Conservation (phyloP, 1,140 invertebrate genomes). For the Drosophila parvula region DNA sequence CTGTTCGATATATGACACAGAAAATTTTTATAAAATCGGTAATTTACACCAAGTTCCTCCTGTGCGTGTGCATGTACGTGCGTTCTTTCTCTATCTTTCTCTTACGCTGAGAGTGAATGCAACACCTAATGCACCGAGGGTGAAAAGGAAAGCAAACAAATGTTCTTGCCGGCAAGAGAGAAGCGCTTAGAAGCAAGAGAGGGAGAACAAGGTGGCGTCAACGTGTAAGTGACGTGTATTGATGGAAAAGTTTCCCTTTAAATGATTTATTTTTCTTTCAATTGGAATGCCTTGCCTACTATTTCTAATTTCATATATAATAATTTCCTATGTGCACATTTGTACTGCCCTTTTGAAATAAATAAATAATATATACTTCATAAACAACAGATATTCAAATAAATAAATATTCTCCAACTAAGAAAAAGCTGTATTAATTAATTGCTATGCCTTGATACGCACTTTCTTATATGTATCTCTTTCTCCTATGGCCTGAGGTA, state of each 20-base stretch:
- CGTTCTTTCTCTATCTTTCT: background rate
- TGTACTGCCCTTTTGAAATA: background rate
- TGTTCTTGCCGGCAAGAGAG: background rate
- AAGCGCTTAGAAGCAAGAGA: background rate
- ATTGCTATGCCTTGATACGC: too few relatives aligned
- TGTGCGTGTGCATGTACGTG: background rate
- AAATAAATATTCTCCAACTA: too few relatives aligned
- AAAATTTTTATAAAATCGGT: constrained; percentile 18
- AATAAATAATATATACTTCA: too few relatives aligned
- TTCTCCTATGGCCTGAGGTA: background rate
- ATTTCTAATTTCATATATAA: background rate
- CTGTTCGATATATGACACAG: constrained; percentile 28
- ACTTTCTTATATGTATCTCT: background rate
- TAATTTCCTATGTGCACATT: background rate
- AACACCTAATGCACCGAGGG: constrained; percentile 6
- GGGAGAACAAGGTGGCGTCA: background rate
- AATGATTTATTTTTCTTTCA: background rate
- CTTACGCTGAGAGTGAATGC: background rate
- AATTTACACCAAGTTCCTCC: constrained; percentile 10
- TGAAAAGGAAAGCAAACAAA: constrained; percentile 17
- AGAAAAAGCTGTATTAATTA: background rate
- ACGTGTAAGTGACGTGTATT: background rate
- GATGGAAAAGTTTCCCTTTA: background rate
- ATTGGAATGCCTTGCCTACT: background rate
- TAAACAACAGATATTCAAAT: too few relatives aligned